Evolutionary conservation across 2,797 vertebrate species (phyloP).

Genomic region (Tapera naevia): DNA sequence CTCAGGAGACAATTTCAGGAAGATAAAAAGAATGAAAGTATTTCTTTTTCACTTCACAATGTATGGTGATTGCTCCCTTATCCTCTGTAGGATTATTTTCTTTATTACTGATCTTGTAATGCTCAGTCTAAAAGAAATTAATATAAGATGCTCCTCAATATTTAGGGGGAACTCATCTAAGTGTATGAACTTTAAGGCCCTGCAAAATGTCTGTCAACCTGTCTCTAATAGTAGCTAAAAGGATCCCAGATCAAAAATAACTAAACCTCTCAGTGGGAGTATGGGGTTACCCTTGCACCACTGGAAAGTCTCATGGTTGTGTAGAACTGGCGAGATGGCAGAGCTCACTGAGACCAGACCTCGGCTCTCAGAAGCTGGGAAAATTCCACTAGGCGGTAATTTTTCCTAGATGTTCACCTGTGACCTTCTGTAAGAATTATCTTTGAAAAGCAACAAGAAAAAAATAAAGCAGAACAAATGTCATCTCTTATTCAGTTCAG

Average conservation of each 20-base stretch:
- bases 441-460: not conserved
- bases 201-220: not conserved
- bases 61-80: not conserved
- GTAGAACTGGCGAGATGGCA: not conserved
- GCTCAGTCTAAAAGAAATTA: not conserved
- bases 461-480: not conserved
- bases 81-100: slow-evolving; percentile 20
- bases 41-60: not conserved
- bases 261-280: not conserved
- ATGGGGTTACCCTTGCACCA: not conserved
- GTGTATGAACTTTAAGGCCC: not conserved
- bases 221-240: not conserved
- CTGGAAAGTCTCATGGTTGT: not conserved
- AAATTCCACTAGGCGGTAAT: not conserved
- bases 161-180: not conserved
- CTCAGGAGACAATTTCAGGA: not conserved
- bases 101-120: not conserved
- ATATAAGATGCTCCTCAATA: not conserved
- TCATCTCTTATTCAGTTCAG: not conserved
- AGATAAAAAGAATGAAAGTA: slow-evolving; percentile 8
- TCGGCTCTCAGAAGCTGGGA: not conserved
- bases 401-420: not conserved
- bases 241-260: not conserved
- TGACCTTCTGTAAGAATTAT: not conserved
- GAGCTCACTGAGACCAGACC: not conserved